These are phyloP conservation scores for Eupithecia subumbrata DNA, from an alignment of 2,888 invertebrate genomes.

Conservation along the genomic window DNA sequence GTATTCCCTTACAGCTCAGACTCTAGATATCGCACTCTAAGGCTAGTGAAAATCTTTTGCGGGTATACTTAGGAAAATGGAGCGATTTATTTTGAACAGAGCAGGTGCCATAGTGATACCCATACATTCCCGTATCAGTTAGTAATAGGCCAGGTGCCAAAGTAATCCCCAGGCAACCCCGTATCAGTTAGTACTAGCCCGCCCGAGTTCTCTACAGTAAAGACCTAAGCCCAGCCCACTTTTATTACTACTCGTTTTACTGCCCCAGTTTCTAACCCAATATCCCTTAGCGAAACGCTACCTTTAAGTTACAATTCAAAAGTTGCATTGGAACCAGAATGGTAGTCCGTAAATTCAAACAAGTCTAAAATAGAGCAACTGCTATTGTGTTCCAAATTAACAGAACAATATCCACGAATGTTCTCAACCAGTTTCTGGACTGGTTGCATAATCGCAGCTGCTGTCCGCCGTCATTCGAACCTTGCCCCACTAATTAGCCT, in stretches of 20 bases:
- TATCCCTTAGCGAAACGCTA: not conserved
- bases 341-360: conserved; percentile 31
- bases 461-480: conserved; percentile 42
- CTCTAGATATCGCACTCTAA: not conserved
- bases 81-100: not conserved
- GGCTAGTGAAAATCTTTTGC: not conserved
- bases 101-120: not conserved
- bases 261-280: conserved; percentile 6
- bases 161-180: not conserved
- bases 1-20: too few relatives aligned
- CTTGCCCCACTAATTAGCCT: conserved; percentile 66
- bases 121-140: not conserved
- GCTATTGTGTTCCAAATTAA: conserved; percentile 43
- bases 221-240: conserved; percentile 7
- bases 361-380: conserved; percentile 34
- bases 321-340: conserved; percentile 26
- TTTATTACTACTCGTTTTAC: conserved; percentile 15
- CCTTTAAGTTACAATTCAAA: conserved; percentile 9
- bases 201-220: not conserved
- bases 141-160: not conserved
- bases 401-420: conserved; percentile 36
- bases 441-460: conserved; percentile 44
- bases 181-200: not conserved
- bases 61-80: not conserved
- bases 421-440: conserved; percentile 37